A percentile compares a stretch with the other conserved stretches of the same genome.
Evolutionary conservation across 2,113 vertebrate genomes (phyloP).

Genomic region (Meriones unguiculatus): DNA sequence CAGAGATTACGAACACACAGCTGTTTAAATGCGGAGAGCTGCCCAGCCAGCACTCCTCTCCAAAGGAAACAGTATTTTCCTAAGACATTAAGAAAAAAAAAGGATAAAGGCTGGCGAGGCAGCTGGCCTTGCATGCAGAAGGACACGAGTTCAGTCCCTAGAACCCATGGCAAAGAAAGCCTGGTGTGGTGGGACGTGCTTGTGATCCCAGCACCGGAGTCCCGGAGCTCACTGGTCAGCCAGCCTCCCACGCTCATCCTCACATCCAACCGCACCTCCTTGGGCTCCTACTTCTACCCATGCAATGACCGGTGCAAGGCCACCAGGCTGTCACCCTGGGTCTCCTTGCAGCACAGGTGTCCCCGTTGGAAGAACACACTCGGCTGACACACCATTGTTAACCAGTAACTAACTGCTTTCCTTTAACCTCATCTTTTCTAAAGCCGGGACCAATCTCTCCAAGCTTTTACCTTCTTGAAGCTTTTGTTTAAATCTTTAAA

Average conservation of each 20-base stretch:
- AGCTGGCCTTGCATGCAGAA: not conserved
- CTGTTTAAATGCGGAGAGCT: not conserved
- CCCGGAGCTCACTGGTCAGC: not conserved
- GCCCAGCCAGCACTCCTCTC: not conserved
- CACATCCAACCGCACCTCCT: too few species aligned
- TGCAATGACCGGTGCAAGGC: not conserved
- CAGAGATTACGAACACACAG: not conserved
- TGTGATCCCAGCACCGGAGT: not conserved
- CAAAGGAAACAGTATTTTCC: not conserved
- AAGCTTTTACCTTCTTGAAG: slow-evolving; percentile 82
- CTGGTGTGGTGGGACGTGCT: too few species aligned
- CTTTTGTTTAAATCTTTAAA: slow-evolving; percentile 85
- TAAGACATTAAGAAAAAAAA: not conserved
- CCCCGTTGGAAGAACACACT: slow-evolving; percentile 81
- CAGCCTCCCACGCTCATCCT: too few species aligned
- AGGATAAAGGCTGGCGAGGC: not conserved
- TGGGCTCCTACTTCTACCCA: not conserved
- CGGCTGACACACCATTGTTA: slow-evolving; percentile 84
- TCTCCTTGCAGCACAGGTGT: slow-evolving; percentile 60
- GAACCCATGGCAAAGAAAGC: not conserved
- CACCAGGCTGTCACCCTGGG: slow-evolving; percentile 41
- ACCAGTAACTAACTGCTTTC: slow-evolving; percentile 88
- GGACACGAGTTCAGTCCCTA: not conserved
- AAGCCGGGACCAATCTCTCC: slow-evolving; percentile 85
- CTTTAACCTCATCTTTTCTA: slow-evolving; percentile 80